Conservation (phyloP, 2,113 vertebrate species). For the Carettochelys insculpta region DNA sequence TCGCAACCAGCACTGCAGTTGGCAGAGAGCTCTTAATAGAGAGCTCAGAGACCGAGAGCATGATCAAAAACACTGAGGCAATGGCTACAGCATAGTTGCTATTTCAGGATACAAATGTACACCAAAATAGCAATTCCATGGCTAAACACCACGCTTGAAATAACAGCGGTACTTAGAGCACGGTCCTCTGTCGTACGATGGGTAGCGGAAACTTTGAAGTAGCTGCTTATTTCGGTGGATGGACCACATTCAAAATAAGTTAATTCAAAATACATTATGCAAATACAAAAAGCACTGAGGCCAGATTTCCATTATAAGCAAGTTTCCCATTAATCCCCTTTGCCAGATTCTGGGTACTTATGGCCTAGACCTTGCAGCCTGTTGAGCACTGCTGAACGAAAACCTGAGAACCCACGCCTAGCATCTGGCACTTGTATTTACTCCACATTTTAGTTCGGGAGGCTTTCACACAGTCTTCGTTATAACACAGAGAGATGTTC, state of each 20-base stretch:
- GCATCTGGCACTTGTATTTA: background rate
- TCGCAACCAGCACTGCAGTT: background rate
- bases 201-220: too few species aligned
- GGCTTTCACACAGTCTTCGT: background rate
- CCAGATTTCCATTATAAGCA: background rate
- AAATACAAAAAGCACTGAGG: background rate
- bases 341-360: background rate
- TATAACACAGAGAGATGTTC: background rate
- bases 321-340: background rate
- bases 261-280: too few species aligned
- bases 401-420: background rate
- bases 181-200: too few species aligned
- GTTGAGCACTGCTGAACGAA: background rate
- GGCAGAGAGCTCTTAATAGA: background rate
- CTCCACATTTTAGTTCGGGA: background rate
- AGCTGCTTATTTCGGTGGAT: too few species aligned
- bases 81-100: too few species aligned
- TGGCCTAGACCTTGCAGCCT: background rate
- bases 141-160: too few species aligned
- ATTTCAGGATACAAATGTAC: too few species aligned
- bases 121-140: too few species aligned
- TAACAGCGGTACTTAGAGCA: too few species aligned
- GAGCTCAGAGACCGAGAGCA: background rate
- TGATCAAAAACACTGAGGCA: background rate
- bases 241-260: too few species aligned